Evolutionary conservation across 23 tunicate genomes (phyloP).

Genomic region (Oikopleura vanhoeffeni): DNA sequence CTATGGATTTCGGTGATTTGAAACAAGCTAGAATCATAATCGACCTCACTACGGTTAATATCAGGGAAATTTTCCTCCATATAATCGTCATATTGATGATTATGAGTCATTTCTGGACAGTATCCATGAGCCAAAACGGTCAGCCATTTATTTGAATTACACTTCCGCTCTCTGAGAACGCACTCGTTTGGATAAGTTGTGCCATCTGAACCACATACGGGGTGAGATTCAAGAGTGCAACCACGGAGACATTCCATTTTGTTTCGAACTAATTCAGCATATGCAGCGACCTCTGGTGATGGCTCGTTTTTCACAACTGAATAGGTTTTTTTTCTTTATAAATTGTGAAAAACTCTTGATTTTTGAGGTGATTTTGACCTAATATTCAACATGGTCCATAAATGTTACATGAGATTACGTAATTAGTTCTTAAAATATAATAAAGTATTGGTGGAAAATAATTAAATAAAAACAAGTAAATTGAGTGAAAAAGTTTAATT

Average conservation of each 20-base stretch:
- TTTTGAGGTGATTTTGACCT: too few species aligned
- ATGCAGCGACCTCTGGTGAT: background rate
- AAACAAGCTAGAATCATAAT: background rate
- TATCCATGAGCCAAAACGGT: background rate
- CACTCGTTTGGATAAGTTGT: background rate
- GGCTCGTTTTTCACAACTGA: background rate
- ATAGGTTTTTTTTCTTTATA: too few species aligned
- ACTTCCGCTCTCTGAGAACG: background rate
- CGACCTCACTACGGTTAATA: background rate
- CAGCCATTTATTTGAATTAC: background rate
- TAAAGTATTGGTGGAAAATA: too few species aligned
- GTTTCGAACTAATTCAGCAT: background rate
- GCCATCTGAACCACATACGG: constrained; percentile 3
- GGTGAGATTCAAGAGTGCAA: background rate
- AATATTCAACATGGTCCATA: too few species aligned
- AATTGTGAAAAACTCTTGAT: too few species aligned
- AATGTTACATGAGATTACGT: too few species aligned
- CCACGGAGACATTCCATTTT: background rate
- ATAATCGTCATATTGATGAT: background rate
- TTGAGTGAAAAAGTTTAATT: too few species aligned
- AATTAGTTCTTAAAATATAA: too few species aligned
- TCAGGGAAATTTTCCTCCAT: background rate
- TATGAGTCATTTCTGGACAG: background rate
- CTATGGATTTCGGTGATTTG: background rate
- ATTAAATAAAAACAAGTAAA: too few species aligned